Base-by-base conservation (phyloP, 2,797 vertebrate species). In the Sebastes nivosus region DNA sequence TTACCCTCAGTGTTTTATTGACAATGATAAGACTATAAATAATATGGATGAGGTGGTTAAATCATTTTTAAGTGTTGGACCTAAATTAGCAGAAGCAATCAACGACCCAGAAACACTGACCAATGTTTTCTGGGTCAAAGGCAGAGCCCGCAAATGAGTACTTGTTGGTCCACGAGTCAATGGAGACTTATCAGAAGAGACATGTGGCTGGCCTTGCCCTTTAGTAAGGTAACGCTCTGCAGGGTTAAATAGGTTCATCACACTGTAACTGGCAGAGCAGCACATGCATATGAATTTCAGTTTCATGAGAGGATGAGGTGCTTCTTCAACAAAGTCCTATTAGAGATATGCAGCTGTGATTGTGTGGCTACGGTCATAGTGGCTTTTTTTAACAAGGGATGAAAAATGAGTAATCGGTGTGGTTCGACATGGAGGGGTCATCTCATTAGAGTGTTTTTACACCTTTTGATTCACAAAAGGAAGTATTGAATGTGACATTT, bases 161-260 rank as follows among this genome's bases (percentile, higher is more conserved):
- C 42, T 55, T 59, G 22, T 72, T 36, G 29, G 4, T 72, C 6
- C 14, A 42, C 24, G 18, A 72, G 25, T 74, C 54, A 75, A n/a
- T 72, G 14, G 65, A 34, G 27, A 60, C 52, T 67, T 22, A 65
- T 38, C 68, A 11, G 13, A 76, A 67, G 20, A 63, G 52, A 77
- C 67, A 79, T 32, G 50, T 58, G 52, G 12, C 30, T 78, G 52
- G 27, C 46, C 34, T 63, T 60, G 42, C 18, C 34, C 58, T 78
- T 69, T 12, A 20, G 18, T 55, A 25, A 54, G 50, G 3, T 22
- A 59, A 24, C 42, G 42, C 50, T 75, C 60, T 76, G 60, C 50
- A 67, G 8, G 38, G 67, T 88, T 83, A 79, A 81, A 82, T 67
- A 16, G 27, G 65, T 81, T 75, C 55, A 79, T 82, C 57, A 46